Percentiles rank a stretch among this genome's conserved stretches.
Evolutionary conservation across 2,113 vertebrate genomes (phyloP).

Genomic region (Cyphomyrus discorhynchus): DNA sequence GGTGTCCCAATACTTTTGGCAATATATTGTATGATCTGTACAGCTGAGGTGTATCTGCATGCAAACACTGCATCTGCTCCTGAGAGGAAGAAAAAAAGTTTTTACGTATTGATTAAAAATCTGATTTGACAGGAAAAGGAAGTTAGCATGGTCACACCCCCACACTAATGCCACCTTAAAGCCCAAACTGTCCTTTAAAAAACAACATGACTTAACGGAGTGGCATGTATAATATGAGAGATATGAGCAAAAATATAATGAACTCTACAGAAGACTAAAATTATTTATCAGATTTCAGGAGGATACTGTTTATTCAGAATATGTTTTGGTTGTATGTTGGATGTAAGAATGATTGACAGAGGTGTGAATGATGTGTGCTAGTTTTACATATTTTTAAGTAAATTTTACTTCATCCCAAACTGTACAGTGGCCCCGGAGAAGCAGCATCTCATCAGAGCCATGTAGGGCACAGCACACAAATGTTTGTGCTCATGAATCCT

Average conservation of each 20-base stretch:
- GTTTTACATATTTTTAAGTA: neutral
- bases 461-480: neutral
- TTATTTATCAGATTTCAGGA: neutral
- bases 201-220: neutral
- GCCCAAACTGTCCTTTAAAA: neutral
- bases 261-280: too few relatives aligned
- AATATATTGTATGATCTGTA: neutral
- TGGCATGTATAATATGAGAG: neutral
- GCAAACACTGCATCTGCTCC: neutral
- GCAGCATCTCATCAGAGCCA: neutral
- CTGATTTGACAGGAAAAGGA: neutral
- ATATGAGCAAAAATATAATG: neutral
- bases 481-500: neutral
- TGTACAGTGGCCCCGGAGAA: neutral
- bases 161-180: neutral
- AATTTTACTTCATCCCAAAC: neutral
- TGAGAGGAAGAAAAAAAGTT: neutral
- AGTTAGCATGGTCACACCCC: neutral
- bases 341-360: neutral
- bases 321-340: neutral
- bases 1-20: too few relatives aligned
- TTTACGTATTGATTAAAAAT: neutral
- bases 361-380: neutral
- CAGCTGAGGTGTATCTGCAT: neutral
- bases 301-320: neutral